Evolutionary conservation across 2,888 invertebrate species (phyloP).

Genomic region (Orthosia incerta): DNA sequence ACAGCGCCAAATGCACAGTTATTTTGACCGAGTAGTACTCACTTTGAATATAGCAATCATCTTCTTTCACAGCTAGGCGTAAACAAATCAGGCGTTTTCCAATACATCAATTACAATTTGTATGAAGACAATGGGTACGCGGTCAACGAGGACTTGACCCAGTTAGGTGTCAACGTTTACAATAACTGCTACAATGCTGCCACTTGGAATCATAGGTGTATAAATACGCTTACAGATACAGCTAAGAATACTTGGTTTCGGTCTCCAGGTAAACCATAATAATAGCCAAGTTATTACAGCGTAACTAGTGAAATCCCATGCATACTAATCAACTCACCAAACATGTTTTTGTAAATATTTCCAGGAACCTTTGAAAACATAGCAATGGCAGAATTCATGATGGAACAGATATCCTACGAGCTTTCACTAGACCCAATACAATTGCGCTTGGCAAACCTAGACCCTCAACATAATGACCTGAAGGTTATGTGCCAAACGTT

Average conservation of each 20-base stretch:
- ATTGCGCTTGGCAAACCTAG: conserved; percentile 89
- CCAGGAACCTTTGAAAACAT: conserved; percentile 89
- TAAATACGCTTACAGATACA: conserved; percentile 76
- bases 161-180: conserved; percentile 49
- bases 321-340: too few species aligned
- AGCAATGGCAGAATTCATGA: conserved; percentile 90
- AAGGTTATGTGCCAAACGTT: conserved; percentile 88
- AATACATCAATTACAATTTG: conserved; percentile 85
- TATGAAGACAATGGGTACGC: conserved; percentile 87
- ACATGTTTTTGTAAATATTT: conserved; percentile 21
- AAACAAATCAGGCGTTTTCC: conserved; percentile 86
- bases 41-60: neutral
- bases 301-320: too few species aligned
- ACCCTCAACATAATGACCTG: conserved; percentile 71
- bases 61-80: conserved; percentile 70
- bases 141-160: conserved; percentile 71
- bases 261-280: conserved; percentile 72
- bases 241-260: conserved; percentile 77
- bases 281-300: too few species aligned
- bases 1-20: too few species aligned
- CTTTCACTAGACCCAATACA: conserved; percentile 90
- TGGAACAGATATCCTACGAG: conserved; percentile 92
- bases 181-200: conserved; percentile 73
- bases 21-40: neutral
- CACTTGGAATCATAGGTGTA: conserved; percentile 73